Percentiles rank a stretch among this genome's conserved stretches.
These are phyloP conservation scores for Cygnus atratus DNA, from an alignment of 2,113 vertebrate genomes.

Conservation along the genomic window DNA sequence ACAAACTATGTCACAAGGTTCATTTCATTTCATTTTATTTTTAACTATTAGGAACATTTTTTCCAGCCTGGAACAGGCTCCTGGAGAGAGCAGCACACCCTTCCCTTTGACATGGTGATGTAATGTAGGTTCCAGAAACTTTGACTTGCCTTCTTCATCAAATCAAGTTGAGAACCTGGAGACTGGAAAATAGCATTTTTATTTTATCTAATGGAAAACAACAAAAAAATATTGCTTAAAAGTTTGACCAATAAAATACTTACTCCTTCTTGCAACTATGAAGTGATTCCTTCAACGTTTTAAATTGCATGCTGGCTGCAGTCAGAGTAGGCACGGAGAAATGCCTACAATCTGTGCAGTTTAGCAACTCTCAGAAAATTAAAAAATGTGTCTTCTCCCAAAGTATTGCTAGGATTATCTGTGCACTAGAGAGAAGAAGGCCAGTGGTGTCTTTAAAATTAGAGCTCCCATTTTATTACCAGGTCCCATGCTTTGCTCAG, in stretches of 20 bases:
- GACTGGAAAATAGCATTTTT: neutral
- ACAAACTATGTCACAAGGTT: neutral
- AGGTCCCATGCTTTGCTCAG: neutral
- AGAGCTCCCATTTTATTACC: neutral
- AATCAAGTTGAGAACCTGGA: neutral
- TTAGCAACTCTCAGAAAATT: neutral
- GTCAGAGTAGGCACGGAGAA: neutral
- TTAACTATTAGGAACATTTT: neutral
- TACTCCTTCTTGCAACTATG: neutral
- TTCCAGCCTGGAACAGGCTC: neutral
- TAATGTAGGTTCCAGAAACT: neutral
- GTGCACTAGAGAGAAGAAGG: neutral
- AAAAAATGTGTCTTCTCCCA: neutral
- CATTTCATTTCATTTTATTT: constrained; percentile 6
- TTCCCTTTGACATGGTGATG: neutral
- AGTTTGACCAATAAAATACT: neutral
- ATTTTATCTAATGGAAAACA: neutral
- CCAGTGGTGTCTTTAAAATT: neutral
- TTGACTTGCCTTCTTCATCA: neutral
- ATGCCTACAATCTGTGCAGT: neutral
- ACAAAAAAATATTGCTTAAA: neutral
- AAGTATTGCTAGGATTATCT: neutral
- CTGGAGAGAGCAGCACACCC: neutral
- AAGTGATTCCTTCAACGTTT: neutral
- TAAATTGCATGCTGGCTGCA: neutral